Base-by-base conservation (phyloP, 2,888 invertebrate species). In the Ditula angustiorana region DNA sequence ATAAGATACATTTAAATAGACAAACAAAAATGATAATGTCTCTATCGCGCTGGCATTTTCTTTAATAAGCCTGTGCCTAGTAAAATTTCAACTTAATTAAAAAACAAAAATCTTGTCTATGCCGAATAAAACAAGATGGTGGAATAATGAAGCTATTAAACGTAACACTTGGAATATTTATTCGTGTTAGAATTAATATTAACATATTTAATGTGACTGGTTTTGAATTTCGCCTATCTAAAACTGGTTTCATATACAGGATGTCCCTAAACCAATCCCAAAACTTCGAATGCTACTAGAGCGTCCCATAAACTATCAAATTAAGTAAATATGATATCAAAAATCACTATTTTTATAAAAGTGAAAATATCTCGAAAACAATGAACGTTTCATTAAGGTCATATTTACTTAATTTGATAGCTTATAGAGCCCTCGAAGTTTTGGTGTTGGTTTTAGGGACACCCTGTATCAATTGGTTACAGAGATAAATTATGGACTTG, bases 91-190 rank as follows among this genome's bases (percentile, higher is more conserved):
- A 10, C 19, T 3, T 7, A 58, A 52, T 58, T 63, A 64, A 64
- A 63, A 35, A 64, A 52, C 19, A 52, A 63, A 64, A 28, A 52
- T 35, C 53, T 53, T 53, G 64, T 64, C 53, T 23, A 46, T 53
- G 46, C 53, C 52, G 5, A 28, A 50, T 44, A 16, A 16, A 57
- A 30, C 46, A 63, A 53, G 35, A 58, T 52, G 64, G 58, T 35
- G 5, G 19, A 33, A 46, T 59, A 46, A 64, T 64, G 58, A 19
- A 64, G 64, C 64, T 52, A 64, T 64, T 64, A 64, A 59, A 58
- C 24, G 44, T 19, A 56, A 61, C 63, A 53, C 58, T 58, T 47
- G 2, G n/a, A 13, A 26, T 28, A 64, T 64, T 64, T 59, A 64
- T 64, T 59, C 28, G 35, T 53, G 64, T 47, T 41, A 4, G 46